These are phyloP conservation scores for Chondrilla cf. caribensis DNA, from an alignment of 37 sponge, comb jelly and placozoan species.

Conservation along the genomic window DNA sequence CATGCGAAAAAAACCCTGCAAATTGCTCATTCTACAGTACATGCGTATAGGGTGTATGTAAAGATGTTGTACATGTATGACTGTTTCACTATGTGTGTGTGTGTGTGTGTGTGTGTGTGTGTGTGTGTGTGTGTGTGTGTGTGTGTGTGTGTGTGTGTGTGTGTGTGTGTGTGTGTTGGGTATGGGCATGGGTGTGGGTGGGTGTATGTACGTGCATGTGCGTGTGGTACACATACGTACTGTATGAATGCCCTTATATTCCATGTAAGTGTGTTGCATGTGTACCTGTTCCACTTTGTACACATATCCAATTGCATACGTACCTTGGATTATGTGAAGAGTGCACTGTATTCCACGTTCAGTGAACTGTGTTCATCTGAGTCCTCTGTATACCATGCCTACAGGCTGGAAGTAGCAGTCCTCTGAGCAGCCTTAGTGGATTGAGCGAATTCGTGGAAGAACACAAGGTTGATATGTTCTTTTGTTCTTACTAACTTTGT, in stretches of 20 bases:
- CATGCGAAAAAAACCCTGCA: too few species aligned
- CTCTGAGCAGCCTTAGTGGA: constrained; percentile 79
- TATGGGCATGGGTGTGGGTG: too few species aligned
- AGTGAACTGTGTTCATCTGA: too few species aligned
- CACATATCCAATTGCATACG: too few species aligned
- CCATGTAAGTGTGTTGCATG: too few species aligned
- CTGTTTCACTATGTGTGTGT: neutral
- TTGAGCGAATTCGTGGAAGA: constrained; percentile 56
- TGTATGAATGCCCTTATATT: too few species aligned
- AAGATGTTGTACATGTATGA: neutral
- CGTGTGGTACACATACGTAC: too few species aligned
- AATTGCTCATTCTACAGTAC: neutral
- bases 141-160: neutral
- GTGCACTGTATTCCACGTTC: too few species aligned
- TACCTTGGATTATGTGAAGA: too few species aligned
- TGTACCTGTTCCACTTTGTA: too few species aligned
- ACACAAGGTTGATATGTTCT: constrained; percentile 1
- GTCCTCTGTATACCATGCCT: neutral
- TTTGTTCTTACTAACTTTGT: neutral
- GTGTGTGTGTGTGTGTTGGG: too few species aligned
- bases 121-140: constrained; percentile 5
- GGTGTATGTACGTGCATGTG: too few species aligned
- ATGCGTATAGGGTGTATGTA: neutral
- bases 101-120: constrained; percentile 7
- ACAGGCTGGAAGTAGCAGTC: constrained; percentile 84